Evolutionary conservation across 1,140 invertebrate genomes (phyloP).

Genomic region (Medauroidea extradentata): DNA sequence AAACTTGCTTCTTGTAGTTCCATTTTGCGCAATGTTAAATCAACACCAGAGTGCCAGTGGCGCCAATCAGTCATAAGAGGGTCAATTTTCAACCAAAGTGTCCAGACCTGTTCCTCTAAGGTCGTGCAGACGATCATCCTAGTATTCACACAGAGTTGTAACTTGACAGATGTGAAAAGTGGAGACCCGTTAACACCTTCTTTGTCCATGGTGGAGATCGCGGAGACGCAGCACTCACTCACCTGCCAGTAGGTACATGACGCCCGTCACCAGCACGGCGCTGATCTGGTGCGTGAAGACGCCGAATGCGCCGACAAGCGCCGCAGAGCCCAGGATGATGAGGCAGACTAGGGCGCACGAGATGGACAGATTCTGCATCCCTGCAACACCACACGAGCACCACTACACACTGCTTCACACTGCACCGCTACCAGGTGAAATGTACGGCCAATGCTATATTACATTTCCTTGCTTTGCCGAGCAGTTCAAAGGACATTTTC

Average conservation of each 20-base stretch:
- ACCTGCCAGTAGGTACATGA: conserved; percentile 89
- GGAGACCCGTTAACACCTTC: too few species aligned
- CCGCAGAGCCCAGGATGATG: conserved; percentile 76
- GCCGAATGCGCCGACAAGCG: conserved; percentile 78
- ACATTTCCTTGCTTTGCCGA: not conserved
- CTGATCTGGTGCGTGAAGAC: conserved; percentile 83
- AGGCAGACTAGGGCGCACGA: conserved; percentile 85
- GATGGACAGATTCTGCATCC: conserved; percentile 90
- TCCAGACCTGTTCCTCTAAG: too few species aligned
- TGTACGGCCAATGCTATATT: not conserved
- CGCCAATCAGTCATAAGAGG: too few species aligned
- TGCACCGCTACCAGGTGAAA: not conserved
- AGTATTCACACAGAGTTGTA: too few species aligned
- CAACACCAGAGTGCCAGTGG: too few species aligned
- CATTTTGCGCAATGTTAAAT: too few species aligned
- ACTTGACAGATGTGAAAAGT: too few species aligned
- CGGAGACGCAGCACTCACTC: too few species aligned
- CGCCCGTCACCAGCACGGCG: conserved; percentile 83
- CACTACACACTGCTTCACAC: not conserved
- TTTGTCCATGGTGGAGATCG: too few species aligned
- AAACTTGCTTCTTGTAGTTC: too few species aligned
- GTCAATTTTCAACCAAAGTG: too few species aligned
- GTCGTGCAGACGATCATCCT: too few species aligned
- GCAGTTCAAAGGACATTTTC: not conserved
- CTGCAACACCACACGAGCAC: conserved; percentile 46